Percentiles rank a stretch among this genome's conserved stretches.
These are phyloP conservation scores for Halictus quadricinctus DNA, from an alignment of 2,888 invertebrate species.

Conservation along the genomic window DNA sequence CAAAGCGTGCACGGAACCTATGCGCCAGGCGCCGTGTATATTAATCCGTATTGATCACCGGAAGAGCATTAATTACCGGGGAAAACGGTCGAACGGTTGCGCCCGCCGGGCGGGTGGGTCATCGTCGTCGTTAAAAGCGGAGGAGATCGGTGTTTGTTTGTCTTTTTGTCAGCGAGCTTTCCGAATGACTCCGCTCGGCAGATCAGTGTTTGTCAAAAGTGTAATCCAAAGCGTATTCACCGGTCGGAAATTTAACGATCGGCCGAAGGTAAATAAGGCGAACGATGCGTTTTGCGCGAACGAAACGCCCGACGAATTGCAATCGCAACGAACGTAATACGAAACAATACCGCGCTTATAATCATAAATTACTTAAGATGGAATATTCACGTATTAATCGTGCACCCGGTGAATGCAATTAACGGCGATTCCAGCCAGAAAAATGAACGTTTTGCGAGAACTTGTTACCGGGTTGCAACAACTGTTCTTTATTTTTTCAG, in stretches of 20 bases:
- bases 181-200: background rate
- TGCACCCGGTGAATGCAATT: background rate
- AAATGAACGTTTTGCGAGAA: background rate
- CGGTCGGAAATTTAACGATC: background rate
- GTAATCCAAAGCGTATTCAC: background rate
- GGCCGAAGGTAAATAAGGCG: background rate
- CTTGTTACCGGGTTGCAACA: background rate
- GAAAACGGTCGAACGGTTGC: background rate
- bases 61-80: background rate
- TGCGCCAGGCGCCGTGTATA: background rate
- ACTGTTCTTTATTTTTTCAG: background rate
- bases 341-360: background rate
- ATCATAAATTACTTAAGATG: background rate
- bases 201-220: background rate
- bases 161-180: background rate
- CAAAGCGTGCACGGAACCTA: background rate
- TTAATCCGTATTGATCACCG: constrained; percentile 9
- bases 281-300: background rate
- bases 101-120: background rate
- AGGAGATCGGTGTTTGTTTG: background rate
- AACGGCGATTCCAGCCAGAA: background rate
- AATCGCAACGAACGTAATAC: background rate
- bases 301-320: background rate
- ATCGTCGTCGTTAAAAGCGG: background rate
- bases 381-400: background rate